These are phyloP conservation scores for Chitala chitala DNA, from an alignment of 2,113 vertebrate genomes.

Conservation along the genomic window DNA sequence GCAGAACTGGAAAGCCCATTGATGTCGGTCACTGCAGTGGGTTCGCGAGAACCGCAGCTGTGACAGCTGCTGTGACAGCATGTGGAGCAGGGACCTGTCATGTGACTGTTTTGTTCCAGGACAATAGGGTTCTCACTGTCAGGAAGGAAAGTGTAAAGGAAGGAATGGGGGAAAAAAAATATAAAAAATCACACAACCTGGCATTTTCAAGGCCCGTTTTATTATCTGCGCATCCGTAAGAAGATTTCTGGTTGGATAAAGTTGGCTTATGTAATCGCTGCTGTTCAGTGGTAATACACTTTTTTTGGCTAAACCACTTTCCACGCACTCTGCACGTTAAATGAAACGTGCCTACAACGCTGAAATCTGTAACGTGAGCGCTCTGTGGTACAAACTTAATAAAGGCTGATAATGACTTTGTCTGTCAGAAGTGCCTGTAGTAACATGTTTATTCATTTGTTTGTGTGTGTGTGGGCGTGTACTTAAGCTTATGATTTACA, in stretches of 20 bases:
- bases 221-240: neutral
- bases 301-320: neutral
- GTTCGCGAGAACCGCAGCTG: neutral
- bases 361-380: neutral
- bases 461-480: too few relatives aligned
- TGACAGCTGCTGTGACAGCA: neutral
- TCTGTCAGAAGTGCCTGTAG: too few relatives aligned
- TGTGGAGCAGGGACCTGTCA: neutral
- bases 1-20: neutral
- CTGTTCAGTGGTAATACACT: neutral
- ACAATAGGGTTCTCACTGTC: neutral
- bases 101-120: neutral
- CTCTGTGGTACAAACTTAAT: neutral
- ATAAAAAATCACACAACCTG: neutral
- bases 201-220: neutral
- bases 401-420: too few relatives aligned
- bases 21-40: neutral
- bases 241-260: neutral
- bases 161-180: neutral
- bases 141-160: neutral
- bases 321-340: neutral
- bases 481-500: too few relatives aligned
- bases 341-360: neutral
- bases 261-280: neutral
- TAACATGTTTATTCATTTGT: neutral